Evolutionary conservation across 2,113 vertebrate genomes (phyloP), one percentile per base, ranked within the genome.

Genomic region (Recurvirostra avosetta): DNA sequence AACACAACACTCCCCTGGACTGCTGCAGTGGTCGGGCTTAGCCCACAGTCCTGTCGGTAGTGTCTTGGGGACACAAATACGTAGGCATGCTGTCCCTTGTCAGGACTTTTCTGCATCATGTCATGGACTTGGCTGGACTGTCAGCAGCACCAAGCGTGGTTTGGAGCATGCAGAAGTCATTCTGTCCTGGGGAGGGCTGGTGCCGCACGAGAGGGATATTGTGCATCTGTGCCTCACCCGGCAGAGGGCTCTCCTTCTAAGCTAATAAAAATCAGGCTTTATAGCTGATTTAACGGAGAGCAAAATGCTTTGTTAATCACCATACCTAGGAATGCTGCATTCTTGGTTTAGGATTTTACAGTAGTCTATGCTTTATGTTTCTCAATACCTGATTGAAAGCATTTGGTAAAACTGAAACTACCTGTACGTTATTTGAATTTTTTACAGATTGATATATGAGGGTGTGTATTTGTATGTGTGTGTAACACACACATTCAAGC

Each of bases 201-300:
- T 50, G 49, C 49, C 23, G 49, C 49, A 50, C 23, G 22, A 12
- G 49, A 50, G 49, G 23, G 6, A 3, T 6, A 1, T 0, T 82
- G 96, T 41, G 16, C 10, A 0, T 45, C 76, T 7, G 0, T 40
- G 87, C 29, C 27, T 66, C 53, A 5, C 40, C 97, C 98, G 84
- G 97, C 94, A 98, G 98, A 97, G 98, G 98, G 97, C 97, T 72
- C 97, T 95, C 97, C 66, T 61, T 73, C 61, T 90, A 96, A 98
- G 86, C 93, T 68, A 95, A 97, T 98, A 21, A 45, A 73, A 53
- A n/a, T 4, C 29, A 2, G 63, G 21, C 70, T 75, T 52, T 41
- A 5, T 32, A 29, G 20, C 30, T 18, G 27, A 18, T 78, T 52
- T 76, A 79, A 40, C 6, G 3, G 80, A 61, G 38, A 61, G 38